A percentile compares a stretch with the other conserved stretches of the same genome.
Evolutionary conservation across 2,888 invertebrate genomes (phyloP).

Genomic region (Tipula confusa): DNA sequence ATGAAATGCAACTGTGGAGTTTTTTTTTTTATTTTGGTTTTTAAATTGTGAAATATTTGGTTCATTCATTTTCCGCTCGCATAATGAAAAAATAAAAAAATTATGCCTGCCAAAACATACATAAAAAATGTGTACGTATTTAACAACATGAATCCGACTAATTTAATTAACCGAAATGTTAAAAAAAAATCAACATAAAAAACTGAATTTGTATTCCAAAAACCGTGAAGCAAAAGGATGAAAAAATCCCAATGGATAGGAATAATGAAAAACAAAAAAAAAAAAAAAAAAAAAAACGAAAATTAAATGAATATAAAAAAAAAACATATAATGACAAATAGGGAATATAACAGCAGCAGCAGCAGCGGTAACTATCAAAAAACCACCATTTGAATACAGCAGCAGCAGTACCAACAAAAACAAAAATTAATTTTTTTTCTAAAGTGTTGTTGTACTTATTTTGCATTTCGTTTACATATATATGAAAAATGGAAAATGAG

Average conservation of each 20-base stretch:
- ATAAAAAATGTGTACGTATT: not conserved
- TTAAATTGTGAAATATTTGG: too few species aligned
- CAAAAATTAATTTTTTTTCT: not conserved
- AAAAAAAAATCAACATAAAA: not conserved
- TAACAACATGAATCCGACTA: not conserved
- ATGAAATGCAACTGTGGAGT: too few species aligned
- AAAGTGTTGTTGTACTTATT: not conserved
- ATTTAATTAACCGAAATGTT: slow-evolving; percentile 12
- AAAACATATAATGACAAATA: not conserved
- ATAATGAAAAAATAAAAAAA: not conserved
- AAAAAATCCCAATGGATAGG: not conserved
- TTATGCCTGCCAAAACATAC: not conserved
- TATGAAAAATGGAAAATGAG: not conserved
- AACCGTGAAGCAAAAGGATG: not conserved
- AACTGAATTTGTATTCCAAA: not conserved
- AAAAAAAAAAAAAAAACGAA: not conserved
- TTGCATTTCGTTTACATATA: not conserved
- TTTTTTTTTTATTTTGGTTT: too few species aligned
- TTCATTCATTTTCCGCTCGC: not conserved
- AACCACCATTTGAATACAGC: not conserved
- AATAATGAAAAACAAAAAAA: not conserved
- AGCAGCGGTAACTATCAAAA: not conserved
- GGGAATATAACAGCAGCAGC: not conserved
- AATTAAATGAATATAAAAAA: not conserved
- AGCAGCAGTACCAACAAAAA: not conserved